Evolutionary conservation across 2,888 invertebrate species (phyloP).

Genomic region (Atrina japonica): DNA sequence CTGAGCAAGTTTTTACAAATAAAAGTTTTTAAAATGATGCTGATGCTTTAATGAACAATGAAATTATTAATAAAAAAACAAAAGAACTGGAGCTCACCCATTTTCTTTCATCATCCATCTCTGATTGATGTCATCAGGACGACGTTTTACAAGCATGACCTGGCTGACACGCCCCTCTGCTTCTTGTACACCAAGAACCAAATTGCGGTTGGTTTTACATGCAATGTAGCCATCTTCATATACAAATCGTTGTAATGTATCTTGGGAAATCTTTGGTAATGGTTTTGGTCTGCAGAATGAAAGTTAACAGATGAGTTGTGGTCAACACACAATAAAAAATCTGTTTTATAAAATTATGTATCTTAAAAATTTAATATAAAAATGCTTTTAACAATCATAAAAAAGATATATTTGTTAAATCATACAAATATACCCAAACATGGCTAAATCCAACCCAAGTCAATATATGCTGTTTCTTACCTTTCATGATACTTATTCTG

Average conservation of each 20-base stretch:
- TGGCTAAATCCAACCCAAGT: too few relatives aligned
- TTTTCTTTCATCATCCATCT: conserved; percentile 76
- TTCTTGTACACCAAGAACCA: conserved; percentile 76
- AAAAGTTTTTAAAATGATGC: background rate
- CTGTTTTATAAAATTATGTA: background rate
- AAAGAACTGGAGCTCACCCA: conserved; percentile 64
- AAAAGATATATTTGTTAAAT: too few relatives aligned
- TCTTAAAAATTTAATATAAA: too few relatives aligned
- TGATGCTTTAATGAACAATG: background rate
- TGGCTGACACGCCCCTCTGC: conserved; percentile 73
- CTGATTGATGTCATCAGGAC: conserved; percentile 77
- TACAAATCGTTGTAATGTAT: conserved; percentile 71
- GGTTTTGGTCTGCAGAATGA: conserved; percentile 60
- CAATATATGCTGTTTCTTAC: too few relatives aligned
- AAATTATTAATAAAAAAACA: background rate
- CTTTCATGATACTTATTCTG: too few relatives aligned
- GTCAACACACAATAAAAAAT: background rate
- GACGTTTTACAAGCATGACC: conserved; percentile 73
- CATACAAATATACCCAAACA: too few relatives aligned
- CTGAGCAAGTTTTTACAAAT: background rate
- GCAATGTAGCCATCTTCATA: conserved; percentile 77
- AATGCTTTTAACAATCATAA: too few relatives aligned
- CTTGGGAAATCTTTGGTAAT: conserved; percentile 48
- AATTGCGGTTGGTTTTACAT: conserved; percentile 61
- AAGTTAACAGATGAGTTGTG: background rate